Evolutionary conservation across 2,113 vertebrate species (phyloP), one percentile per base, ranked within the genome.

Genomic region (Xiphorhynchus elegans): DNA sequence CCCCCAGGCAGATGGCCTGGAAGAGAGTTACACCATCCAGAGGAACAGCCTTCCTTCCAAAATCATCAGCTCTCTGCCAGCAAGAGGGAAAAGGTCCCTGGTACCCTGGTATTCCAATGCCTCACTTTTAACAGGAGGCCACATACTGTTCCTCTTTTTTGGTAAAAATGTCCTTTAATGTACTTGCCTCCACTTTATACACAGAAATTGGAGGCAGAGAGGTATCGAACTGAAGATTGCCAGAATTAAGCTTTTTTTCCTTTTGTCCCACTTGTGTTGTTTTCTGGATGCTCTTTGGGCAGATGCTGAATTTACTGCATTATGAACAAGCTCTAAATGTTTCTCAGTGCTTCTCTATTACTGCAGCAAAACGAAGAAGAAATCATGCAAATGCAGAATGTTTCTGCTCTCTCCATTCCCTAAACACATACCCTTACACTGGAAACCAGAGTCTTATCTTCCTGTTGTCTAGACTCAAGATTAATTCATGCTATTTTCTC

Each of bases 401-500:
- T 3, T 81, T 63, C 39, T 78, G 17, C 33, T 40, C 16, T 50
- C 20, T 47, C 60, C 12, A 3, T 56, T 60, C 39, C 73, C 66
- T 19, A 26, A 87, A 49, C 52, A 40, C 49, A 7, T 2, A 53
- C 1, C 3, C 29, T 84, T 37, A 72, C 42, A 37, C 12, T 53
- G 25, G 33, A 89, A 91, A 67, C 24, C 40, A 70, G 7, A 73
- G 33, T 23, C 62, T 82, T 89, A n/a, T 81, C 64, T 77, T 72
- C 44, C 31, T 40, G 8, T 73, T 92, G 67, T 75, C 82, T 55
- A 49, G 44, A 68, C 62, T 59, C 3, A 39, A 95, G 74, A 91
- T 89, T 93, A 85, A 97, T 95, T 87, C 33, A 18, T 4, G 5
- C 91, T 83, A 84, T 74, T 93, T 92, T 89, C 81, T 86, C 83